Base-by-base conservation (phyloP, 1,140 invertebrate species). In the Dermatophagoides farinae region DNA sequence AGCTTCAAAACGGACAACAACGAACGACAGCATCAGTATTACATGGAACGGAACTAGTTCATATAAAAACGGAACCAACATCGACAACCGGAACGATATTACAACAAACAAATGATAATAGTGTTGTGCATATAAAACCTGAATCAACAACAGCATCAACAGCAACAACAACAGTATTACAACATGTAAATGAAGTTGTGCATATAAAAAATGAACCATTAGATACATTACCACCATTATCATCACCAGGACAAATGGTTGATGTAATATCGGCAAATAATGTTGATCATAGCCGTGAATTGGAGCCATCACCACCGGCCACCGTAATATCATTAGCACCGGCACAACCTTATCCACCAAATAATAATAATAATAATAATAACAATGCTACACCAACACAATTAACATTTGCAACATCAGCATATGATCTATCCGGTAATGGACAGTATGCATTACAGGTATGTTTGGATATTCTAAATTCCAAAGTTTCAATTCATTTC, bases 371-470 rank as follows among this genome's bases (percentile, higher is more conserved):
- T 31, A 31, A 31, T 31, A 31, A 31, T 31, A 31, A 31, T 31
- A 31, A 31, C 8, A 31, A 31, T 31, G 31, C 2, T 31, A 44
- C 14, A 16, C n/a, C 58, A 25, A 63, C 62, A 20, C 62, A 63
- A 53, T 43, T 64, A 14, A 64, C 62, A 20, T 64, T 64, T 61
- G 62, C 62, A 12, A 41, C 62, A n/a, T 53, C 62, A 37, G 22
- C 62, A 6, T 64, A 64, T 49, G 62, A 64, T 41, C 43, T 64
- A 10, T 31, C 61, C 14, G 40, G 49, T 16, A 51, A 14, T 41
- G 60, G 59, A 38, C 61, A 62, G 22, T 64, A 64, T 51, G 54
- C 62, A n/a, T 60, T 64, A 6, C 62, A 64, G 43, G 62, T 64
- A 4, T 22, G 55, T n/a, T 31, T 23, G 11, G 6, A 11, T 20